Base-by-base conservation (phyloP, 2,797 vertebrate species). In the Gallinago solitaria region DNA sequence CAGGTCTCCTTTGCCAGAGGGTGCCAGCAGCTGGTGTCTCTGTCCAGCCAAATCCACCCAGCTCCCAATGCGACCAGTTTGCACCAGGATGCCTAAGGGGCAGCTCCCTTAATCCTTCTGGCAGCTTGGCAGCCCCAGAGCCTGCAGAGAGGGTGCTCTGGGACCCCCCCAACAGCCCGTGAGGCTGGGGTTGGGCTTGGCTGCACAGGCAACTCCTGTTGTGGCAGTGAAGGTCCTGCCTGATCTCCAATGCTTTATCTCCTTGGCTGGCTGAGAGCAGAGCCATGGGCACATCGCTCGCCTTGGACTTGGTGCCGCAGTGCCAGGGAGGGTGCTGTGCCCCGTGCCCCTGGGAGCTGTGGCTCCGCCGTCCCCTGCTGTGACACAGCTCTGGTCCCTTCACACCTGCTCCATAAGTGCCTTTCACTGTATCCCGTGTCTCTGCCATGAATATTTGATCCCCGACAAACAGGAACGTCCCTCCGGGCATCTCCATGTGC, bases 401-500 rank as follows among this genome's bases (percentile, higher is more conserved):
- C 57, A 5, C 82, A 7, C n/a, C 57, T 6, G 19, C 70, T 67
- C 91, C 27, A 0, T 93, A 84, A 96, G 93, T 95, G 95, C 91
- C 79, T 96, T 96, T 96, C 25, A 9, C 86, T 96, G 95, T 96
- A 84, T 23, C 91, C 77, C 47, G 0, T 39, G 74, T 35, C 82
- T 25, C 33, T 5, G 8, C 82, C 91, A 95, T 96, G 5, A 95
- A 93, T 96, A 95, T 96, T 96, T 96, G 79, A 95, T 96, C 85
- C 82, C 51, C 0, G 61, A 87, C 75, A 96, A 91, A 93, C 6
- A 11, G 82, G 70, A 51, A 28, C 1, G 6, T 53, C 32, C 21
- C 90, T 15, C 19, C 0, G 16, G 63, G 51, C 2, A 4, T 5
- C 68, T 37, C 79, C 1, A 2, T 1, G 27, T 23, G 73, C n/a